Base-by-base conservation (phyloP, 2,113 vertebrate genomes). In the Pollimyrus isidori region DNA sequence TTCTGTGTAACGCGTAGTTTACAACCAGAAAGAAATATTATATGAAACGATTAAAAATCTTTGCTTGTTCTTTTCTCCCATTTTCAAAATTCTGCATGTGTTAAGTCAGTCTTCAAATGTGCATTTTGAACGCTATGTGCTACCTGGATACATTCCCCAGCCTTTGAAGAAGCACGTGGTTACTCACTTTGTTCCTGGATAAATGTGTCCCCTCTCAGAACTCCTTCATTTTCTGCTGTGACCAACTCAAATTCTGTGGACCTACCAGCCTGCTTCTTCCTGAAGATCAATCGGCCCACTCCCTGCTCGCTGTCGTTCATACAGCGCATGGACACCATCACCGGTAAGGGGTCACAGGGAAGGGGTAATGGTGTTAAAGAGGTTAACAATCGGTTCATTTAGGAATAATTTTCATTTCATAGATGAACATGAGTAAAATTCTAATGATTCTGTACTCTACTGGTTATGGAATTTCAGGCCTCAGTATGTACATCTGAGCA, bases 201-300 rank as follows among this genome's bases (percentile, higher is more conserved):
- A 45, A 46, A n/a, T 84, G 39, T 83, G 45, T 11, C 26, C 46
- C 76, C 86, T 53, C 21, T 39, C 87, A 96, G 96, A 90, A 99
- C 97, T 5, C 98, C 98, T 0, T 99, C 98, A 0, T 99, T 99
- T 93, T 98, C 98, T 0, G 96, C 96, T 0, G 94, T 99, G 92
- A 99, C 98, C 88, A 99, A 98, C 94, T 96, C 98, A 89, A 99
- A 99, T 95, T 99, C 98, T 26, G 97, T 99, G 93, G 98, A 99
- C 88, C 94, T 99, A 89, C 98, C 98, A 10, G 98, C 98, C 39
- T 99, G 98, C 91, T 99, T 99, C 94, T 99, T 98, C 95, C 96
- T 99, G 89, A 99, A 99, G 91, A 97, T 99, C 94, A 97, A 97
- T 58, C 95, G 93, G 15, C 97, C 98, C 90, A 97, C 98, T 89